Evolutionary conservation across 2,113 vertebrate genomes (phyloP).

Genomic region (Syngnathus floridae): DNA sequence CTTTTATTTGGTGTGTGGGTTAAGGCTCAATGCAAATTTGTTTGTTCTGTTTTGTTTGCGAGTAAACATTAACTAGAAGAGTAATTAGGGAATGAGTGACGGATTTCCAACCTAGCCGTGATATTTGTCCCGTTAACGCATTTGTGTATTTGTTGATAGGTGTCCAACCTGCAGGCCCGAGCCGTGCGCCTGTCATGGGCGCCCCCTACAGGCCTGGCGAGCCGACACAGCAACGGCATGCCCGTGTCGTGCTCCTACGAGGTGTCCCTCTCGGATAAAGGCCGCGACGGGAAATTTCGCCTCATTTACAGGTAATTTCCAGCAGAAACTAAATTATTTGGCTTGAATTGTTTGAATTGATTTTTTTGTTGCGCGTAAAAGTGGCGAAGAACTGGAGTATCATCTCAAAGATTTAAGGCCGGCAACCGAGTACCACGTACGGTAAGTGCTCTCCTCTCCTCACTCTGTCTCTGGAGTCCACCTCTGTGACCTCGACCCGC

Average conservation of each 20-base stretch:
- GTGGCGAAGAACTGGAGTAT: conserved; percentile 92
- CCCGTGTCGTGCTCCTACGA: conserved; percentile 88
- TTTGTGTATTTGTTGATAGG: conserved; percentile 54
- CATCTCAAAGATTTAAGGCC: conserved; percentile 92
- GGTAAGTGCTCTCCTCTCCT: conserved; percentile 67
- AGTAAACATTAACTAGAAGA: too few species aligned
- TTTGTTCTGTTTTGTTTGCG: too few species aligned
- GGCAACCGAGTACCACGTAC: conserved; percentile 91
- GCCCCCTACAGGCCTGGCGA: conserved; percentile 78
- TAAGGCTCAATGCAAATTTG: too few species aligned
- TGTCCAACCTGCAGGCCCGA: conserved; percentile 87
- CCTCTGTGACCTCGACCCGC: neutral
- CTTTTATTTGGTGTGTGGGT: too few species aligned
- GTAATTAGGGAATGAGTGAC: too few species aligned
- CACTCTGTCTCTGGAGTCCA: neutral
- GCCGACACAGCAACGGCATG: conserved; percentile 79
- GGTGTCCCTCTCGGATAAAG: conserved; percentile 92
- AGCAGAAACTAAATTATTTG: rapidly evolving
- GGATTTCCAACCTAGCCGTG: too few species aligned
- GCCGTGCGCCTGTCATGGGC: conserved; percentile 83
- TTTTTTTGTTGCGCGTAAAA: conserved; percentile 51
- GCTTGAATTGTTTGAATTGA: neutral
- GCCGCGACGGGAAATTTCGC: conserved; percentile 90
- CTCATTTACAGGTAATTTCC: conserved; percentile 85
- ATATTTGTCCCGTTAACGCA: neutral